These are phyloP conservation scores for Seladonia tumulorum DNA, from an alignment of 2,888 invertebrate species.

Conservation along the genomic window DNA sequence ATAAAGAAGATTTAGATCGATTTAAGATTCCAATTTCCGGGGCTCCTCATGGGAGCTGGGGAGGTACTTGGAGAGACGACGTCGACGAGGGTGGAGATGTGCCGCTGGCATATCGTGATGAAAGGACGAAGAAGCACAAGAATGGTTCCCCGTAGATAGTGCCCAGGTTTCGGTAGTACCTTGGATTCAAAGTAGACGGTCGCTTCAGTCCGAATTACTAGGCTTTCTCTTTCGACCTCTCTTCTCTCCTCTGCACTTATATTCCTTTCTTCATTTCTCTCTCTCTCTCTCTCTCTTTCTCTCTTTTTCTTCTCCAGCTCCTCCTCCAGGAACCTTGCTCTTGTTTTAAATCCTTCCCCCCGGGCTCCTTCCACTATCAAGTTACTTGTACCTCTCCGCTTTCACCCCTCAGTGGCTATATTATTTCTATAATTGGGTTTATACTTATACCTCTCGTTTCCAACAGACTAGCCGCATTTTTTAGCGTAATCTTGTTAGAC, in stretches of 20 bases:
- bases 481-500: slow-evolving; percentile 4
- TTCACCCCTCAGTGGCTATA: background rate
- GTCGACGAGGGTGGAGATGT: slow-evolving; percentile 54
- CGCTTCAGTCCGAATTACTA: slow-evolving; percentile 65
- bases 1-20: slow-evolving; percentile 80
- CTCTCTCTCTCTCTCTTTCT: background rate
- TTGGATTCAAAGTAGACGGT: slow-evolving; percentile 59
- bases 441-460: slow-evolving; percentile 12
- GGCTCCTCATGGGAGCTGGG: slow-evolving; percentile 64
- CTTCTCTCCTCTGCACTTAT: slow-evolving; percentile 8
- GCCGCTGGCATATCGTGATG: slow-evolving; percentile 64
- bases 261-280: slow-evolving; percentile 1
- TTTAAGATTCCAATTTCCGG: slow-evolving; percentile 82
- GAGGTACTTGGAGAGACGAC: slow-evolving; percentile 49
- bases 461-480: background rate
- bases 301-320: background rate
- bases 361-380: background rate
- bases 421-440: slow-evolving; percentile 34
- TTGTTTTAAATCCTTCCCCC: slow-evolving; percentile 3
- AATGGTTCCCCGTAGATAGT: slow-evolving; percentile 60
- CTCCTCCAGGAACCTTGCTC: slow-evolving; percentile 17
- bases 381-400: background rate
- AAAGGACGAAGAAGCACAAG: slow-evolving; percentile 63
- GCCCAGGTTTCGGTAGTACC: slow-evolving; percentile 51
- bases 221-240: slow-evolving; percentile 42